phyloP scores from a whole-genome alignment of 1,140 invertebrate species.

The Teleogryllus occipitalis region DNA sequence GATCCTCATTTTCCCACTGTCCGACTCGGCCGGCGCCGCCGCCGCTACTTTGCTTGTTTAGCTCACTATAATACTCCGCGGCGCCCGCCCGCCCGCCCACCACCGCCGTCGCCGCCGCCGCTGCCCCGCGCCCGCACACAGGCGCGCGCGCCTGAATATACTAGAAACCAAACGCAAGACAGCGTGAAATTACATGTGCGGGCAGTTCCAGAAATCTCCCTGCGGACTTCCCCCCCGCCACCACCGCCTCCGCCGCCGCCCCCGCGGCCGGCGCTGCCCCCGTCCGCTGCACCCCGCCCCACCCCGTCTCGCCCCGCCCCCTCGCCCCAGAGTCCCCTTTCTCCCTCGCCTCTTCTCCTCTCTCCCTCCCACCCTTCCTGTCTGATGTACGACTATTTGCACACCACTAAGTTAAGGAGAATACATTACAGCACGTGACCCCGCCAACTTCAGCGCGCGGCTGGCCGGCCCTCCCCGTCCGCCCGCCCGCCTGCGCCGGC shows the following conservation, averaged over 20 bases:
- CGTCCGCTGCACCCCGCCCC: constrained; percentile 3
- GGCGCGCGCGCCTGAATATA: constrained; percentile 10
- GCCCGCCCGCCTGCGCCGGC: too few relatives aligned
- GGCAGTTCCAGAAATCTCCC: background rate
- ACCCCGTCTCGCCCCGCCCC: background rate
- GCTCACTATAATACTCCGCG: too few relatives aligned
- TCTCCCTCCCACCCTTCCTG: background rate
- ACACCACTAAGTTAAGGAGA: constrained; percentile 14
- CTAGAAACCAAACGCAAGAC: constrained; percentile 17
- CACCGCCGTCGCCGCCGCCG: background rate
- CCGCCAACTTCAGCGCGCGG: background rate
- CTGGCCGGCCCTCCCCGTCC: too few relatives aligned
- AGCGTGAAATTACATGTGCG: constrained; percentile 16
- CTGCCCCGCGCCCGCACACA: constrained; percentile 10
- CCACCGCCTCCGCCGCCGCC: background rate
- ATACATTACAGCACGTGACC: constrained; percentile 11
- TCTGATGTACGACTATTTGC: constrained; percentile 15
- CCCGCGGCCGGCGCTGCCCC: background rate
- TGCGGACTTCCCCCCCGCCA: background rate
- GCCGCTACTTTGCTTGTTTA: too few relatives aligned
- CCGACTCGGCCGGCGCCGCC: too few relatives aligned
- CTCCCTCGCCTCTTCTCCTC: constrained; percentile 3
- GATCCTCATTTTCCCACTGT: too few relatives aligned
- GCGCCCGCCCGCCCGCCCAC: background rate
- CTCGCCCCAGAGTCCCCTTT: background rate